phyloP scores from a whole-genome alignment of 1,140 invertebrate species.

The Diorhabda carinulata region DNA sequence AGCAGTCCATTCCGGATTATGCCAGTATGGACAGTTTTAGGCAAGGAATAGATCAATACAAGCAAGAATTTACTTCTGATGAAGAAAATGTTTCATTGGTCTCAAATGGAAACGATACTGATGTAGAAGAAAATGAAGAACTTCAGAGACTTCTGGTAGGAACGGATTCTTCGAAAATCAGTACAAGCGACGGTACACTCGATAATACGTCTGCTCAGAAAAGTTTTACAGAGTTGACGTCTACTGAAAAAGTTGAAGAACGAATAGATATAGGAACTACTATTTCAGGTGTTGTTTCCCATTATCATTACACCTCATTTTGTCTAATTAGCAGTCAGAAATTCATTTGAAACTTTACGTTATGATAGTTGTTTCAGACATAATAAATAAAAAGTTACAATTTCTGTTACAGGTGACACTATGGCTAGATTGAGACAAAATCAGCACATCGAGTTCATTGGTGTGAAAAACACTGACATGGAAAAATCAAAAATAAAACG shows the following conservation, averaged over 20 bases:
- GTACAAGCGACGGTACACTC: too few relatives aligned
- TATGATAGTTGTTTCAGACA: too few relatives aligned
- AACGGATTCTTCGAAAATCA: too few relatives aligned
- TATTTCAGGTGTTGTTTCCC: neutral
- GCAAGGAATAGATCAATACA: slow-evolving; percentile 11
- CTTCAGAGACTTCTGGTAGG: too few relatives aligned
- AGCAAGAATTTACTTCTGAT: neutral
- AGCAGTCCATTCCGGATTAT: slow-evolving; percentile 38
- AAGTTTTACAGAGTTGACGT: neutral
- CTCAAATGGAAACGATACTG: neutral
- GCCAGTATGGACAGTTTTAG: slow-evolving; percentile 39
- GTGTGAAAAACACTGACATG: slow-evolving; percentile 7
- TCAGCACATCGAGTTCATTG: slow-evolving; percentile 26
- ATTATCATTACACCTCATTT: too few relatives aligned
- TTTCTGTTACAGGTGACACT: neutral
- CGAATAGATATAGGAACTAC: neutral
- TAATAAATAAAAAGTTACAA: too few relatives aligned
- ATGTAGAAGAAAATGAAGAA: neutral
- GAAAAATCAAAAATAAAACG: slow-evolving; percentile 11
- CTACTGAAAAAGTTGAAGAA: neutral
- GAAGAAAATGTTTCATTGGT: neutral
- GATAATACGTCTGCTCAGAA: neutral
- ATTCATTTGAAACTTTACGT: too few relatives aligned
- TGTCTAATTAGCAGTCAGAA: too few relatives aligned
- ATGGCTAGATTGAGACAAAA: neutral